These are phyloP conservation scores for Hylia prasina DNA, from an alignment of 2,113 vertebrate genomes.

Conservation along the genomic window DNA sequence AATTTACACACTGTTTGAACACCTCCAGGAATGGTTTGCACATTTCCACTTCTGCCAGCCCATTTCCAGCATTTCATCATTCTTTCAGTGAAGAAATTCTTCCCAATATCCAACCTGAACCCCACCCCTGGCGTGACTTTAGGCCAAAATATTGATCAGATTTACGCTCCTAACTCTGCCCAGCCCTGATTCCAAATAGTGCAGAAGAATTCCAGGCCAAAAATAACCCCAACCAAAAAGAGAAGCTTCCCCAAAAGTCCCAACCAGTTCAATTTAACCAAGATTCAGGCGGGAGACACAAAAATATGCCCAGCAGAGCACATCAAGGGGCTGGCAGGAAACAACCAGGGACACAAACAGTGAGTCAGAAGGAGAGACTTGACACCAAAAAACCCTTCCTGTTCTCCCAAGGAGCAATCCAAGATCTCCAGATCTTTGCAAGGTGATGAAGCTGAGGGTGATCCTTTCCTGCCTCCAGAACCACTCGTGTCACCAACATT, in stretches of 20 bases:
- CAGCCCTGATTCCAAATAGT: neutral
- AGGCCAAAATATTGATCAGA: neutral
- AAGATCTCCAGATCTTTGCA: neutral
- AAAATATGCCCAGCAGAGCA: neutral
- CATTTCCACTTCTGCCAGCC: neutral
- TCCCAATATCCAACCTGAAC: neutral
- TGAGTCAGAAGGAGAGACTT: neutral
- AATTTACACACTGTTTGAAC: neutral
- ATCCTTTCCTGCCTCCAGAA: neutral
- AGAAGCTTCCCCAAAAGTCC: neutral
- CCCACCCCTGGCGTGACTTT: fast-evolving
- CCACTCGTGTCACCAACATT: neutral
- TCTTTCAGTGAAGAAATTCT: neutral
- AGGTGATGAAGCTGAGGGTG: neutral
- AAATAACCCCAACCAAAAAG: neutral
- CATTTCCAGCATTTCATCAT: neutral
- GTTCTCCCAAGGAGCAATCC: neutral
- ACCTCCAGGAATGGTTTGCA: neutral
- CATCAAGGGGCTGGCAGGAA: neutral
- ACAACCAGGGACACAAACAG: neutral
- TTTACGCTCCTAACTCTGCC: neutral
- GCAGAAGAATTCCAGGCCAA: neutral
- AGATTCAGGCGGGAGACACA: neutral
- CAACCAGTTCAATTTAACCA: neutral
- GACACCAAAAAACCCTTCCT: neutral